Evolutionary conservation across 2,113 vertebrate genomes (phyloP).

Genomic region (Pterocles orientalis): DNA sequence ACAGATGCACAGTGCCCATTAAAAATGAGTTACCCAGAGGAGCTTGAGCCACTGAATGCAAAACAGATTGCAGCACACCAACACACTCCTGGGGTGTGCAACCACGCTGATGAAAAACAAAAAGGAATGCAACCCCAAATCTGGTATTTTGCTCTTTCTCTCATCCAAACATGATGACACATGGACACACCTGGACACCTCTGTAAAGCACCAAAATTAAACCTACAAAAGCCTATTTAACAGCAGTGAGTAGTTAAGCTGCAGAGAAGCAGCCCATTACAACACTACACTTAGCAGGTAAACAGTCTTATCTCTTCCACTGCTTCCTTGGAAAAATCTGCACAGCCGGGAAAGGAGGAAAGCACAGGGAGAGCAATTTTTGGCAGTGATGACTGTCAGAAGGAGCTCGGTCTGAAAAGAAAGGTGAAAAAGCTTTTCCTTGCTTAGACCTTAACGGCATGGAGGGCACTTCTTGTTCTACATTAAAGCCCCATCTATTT

Average conservation of each 20-base stretch:
- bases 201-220: neutral
- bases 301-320: neutral
- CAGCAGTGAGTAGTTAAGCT: neutral
- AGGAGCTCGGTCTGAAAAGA: neutral
- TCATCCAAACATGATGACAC: neutral
- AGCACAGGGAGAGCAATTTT: neutral
- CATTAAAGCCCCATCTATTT: slow-evolving; percentile 34
- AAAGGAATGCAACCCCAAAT: neutral
- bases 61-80: neutral
- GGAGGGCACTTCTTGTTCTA: neutral
- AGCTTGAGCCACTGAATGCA: neutral
- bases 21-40: neutral
- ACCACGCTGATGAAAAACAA: neutral
- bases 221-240: neutral
- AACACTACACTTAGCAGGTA: neutral
- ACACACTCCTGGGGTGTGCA: neutral
- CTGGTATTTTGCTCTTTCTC: neutral
- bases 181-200: neutral
- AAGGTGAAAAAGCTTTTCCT: neutral
- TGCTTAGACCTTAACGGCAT: neutral
- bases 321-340: neutral
- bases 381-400: neutral
- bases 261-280: neutral
- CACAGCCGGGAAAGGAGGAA: neutral
- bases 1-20: neutral